A percentile compares a stretch with the other conserved stretches of the same genome.
These are phyloP conservation scores for Apis mellifera DNA, from an alignment of 1,140 invertebrate species.

Conservation along the genomic window DNA sequence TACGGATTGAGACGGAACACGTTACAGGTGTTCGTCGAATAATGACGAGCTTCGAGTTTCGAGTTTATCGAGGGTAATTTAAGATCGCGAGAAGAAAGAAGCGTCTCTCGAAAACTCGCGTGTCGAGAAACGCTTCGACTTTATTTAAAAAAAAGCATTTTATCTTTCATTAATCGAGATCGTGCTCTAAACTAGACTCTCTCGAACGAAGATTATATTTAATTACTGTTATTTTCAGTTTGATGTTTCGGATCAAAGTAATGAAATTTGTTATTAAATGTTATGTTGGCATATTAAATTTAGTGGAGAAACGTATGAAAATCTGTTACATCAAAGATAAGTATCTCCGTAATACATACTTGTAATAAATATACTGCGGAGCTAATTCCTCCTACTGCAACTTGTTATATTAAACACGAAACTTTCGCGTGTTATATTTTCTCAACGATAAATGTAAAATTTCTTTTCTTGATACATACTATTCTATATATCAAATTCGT, in stretches of 20 bases:
- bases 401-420: too few relatives aligned
- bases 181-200: neutral
- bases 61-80: slow-evolving; percentile 11
- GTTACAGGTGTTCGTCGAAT: neutral
- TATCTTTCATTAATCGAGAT: slow-evolving; percentile 29
- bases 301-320: neutral
- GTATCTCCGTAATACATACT: neutral
- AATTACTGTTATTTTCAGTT: neutral
- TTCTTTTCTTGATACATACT: too few relatives aligned
- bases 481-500: too few relatives aligned
- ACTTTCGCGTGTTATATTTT: too few relatives aligned
- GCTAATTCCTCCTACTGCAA: too few relatives aligned
- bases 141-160: slow-evolving; percentile 1
- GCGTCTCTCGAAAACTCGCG: slow-evolving; percentile 1
- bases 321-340: neutral
- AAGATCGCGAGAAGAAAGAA: neutral
- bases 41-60: slow-evolving; percentile 21
- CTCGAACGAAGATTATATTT: neutral
- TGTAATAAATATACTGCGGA: too few relatives aligned
- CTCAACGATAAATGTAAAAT: too few relatives aligned
- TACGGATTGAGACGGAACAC: neutral
- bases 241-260: neutral
- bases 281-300: neutral
- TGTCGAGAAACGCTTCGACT: neutral
- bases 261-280: neutral